phyloP scores from a whole-genome alignment of 2,113 vertebrate species.

The Camelus dromedarius region DNA sequence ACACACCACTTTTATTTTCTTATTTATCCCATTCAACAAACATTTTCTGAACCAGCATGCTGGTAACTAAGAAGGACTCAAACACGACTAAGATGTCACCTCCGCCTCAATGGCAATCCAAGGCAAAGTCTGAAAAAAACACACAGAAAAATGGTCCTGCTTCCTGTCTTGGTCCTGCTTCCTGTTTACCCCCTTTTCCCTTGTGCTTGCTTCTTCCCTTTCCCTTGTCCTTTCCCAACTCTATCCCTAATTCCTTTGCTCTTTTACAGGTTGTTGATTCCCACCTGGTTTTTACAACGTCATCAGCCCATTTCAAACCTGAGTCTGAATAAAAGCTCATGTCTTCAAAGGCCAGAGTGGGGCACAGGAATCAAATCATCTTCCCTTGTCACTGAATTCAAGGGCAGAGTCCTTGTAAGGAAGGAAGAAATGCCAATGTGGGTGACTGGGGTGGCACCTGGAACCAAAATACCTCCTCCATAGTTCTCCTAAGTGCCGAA shows the following conservation, averaged over 20 bases:
- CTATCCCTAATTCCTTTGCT: not conserved
- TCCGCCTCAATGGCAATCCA: not conserved
- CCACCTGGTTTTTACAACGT: not conserved
- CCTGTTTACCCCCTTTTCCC: not conserved
- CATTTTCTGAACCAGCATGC: not conserved
- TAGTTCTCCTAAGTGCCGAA: not conserved
- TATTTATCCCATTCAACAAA: not conserved
- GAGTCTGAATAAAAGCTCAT: constrained; percentile 26
- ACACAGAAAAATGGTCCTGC: not conserved
- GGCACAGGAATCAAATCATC: not conserved
- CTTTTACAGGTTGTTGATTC: constrained; percentile 10
- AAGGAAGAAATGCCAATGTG: not conserved
- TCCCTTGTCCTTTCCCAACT: not conserved
- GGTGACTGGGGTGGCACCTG: not conserved
- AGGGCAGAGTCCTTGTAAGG: not conserved
- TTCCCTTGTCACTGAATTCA: not conserved
- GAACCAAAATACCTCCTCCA: not conserved
- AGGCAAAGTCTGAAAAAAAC: not conserved
- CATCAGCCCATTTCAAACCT: not conserved
- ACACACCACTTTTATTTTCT: not conserved
- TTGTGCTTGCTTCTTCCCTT: not conserved
- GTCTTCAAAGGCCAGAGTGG: not conserved
- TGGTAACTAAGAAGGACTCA: not conserved
- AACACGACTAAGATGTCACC: not conserved
- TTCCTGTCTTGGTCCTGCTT: not conserved